Percentiles rank a stretch among this genome's conserved stretches.
These are phyloP conservation scores for Naso thynnoides DNA, from an alignment of 2,797 vertebrate genomes.

Conservation along the genomic window DNA sequence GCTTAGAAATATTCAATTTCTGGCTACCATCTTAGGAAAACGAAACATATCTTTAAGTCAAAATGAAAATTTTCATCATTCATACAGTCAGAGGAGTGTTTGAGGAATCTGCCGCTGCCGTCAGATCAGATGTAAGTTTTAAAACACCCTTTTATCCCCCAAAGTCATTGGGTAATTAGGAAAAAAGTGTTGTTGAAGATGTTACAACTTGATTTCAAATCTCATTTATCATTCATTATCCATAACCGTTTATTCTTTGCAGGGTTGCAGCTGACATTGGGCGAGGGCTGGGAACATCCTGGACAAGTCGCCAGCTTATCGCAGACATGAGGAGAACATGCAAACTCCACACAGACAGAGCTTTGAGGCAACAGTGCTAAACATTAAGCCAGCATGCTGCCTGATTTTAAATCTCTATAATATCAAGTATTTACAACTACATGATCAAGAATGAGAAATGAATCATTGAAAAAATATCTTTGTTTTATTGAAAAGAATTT, in stretches of 20 bases:
- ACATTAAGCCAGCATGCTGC: too few species aligned
- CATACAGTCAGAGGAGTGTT: background rate
- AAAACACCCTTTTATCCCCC: background rate
- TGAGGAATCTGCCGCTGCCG: background rate
- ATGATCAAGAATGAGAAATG: background rate
- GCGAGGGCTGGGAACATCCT: too few species aligned
- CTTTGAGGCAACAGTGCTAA: too few species aligned
- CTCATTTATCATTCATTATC: too few species aligned
- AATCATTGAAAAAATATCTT: background rate
- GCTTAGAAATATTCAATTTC: background rate
- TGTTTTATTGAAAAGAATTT: background rate
- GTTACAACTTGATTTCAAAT: background rate
- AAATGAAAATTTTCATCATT: background rate
- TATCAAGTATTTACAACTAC: background rate
- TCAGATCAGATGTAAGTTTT: background rate
- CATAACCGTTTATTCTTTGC: too few species aligned
- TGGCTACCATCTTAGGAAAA: too few species aligned
- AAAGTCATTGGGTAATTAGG: background rate
- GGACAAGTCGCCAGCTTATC: too few species aligned
- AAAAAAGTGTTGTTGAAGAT: background rate
- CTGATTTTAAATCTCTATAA: background rate
- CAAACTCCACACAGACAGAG: too few species aligned
- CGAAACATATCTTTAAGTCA: too few species aligned
- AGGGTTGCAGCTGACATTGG: too few species aligned
- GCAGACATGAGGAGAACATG: too few species aligned